Base-by-base conservation (phyloP, 2,888 invertebrate genomes). In the Cantharis rustica region DNA sequence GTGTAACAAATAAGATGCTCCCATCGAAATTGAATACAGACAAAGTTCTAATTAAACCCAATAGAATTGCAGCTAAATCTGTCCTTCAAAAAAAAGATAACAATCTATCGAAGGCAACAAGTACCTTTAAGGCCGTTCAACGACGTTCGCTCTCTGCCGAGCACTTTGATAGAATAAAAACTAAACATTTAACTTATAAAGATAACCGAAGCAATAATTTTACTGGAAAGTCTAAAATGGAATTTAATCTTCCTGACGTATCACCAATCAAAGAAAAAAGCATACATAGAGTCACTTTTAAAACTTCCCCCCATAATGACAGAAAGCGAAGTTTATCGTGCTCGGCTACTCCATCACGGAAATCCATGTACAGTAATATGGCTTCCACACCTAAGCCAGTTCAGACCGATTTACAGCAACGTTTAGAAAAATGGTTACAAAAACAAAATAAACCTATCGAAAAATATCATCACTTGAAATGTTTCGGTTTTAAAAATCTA, bases 391-490 rank as follows among this genome's bases (percentile, higher is more conserved):
- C 64, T 17, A 66, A 23, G 20, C 47, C 47, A n/a, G 23, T 3
- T 5, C 20, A 20, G 9, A 66, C n/a, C 15, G 90, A 90, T 73
- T 73, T 91, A 16, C 89, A 89, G 76, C 77, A 84, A 0, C 85
- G 89, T 71, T 82, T 92, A 15, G 89, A 89, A 69, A 86, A 88
- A 0, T 92, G 92, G 92, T 84, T 92, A 7, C 85, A 88, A 63
- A 90, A 90, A 76, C 85, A 88, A 15, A 91, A 91, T 0, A 91
- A 90, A 80, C 88, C 89, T 0, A 68, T 90, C 0, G 86, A 89
- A 68, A 87, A 89, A 0, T 91, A 88, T 81, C 90, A 89, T 13
- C 91, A 91, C 82, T 84, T 91, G 31, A 90, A 90, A 82, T 91
- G 90, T 81, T 91, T 91, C 47, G 83, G 82, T 27, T 27, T 83